A percentile compares a stretch with the other conserved stretches of the same genome.
Conservation (phyloP, 2,113 vertebrate genomes). For the Chaenogobius annularis region DNA sequence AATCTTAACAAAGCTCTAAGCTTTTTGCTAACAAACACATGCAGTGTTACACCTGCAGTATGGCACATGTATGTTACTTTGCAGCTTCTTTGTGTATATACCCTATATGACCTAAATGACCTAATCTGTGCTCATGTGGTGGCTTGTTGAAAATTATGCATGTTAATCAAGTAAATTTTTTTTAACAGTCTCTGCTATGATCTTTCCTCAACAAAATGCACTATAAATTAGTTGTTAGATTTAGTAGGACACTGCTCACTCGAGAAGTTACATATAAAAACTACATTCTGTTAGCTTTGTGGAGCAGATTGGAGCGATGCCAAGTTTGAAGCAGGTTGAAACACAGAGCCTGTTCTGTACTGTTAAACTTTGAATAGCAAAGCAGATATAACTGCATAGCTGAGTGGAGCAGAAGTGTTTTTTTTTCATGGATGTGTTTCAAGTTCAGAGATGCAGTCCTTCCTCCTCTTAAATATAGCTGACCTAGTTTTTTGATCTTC, state of each 20-base stretch:
- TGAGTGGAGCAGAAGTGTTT: slow-evolving; percentile 35
- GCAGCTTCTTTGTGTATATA: background rate
- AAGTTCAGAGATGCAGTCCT: slow-evolving; percentile 50
- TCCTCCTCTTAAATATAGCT: slow-evolving; percentile 63
- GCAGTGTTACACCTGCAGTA: background rate
- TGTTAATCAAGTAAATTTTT: slow-evolving; percentile 18
- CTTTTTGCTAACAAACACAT: too few relatives aligned
- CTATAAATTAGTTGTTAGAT: slow-evolving; percentile 63
- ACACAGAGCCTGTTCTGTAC: background rate
- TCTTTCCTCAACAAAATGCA: slow-evolving; percentile 60
- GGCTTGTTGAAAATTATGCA: slow-evolving; percentile 2
- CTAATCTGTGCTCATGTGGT: slow-evolving; percentile 7
- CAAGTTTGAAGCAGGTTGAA: slow-evolving; percentile 12
- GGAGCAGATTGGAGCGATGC: slow-evolving; percentile 6
- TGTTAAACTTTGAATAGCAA: slow-evolving; percentile 8
- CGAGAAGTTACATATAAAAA: slow-evolving; percentile 37
- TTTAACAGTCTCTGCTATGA: slow-evolving; percentile 50
- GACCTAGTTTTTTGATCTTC: slow-evolving; percentile 68
- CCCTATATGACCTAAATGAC: background rate
- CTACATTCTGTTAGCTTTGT: slow-evolving; percentile 8
- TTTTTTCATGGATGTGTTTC: slow-evolving; percentile 37
- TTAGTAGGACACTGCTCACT: slow-evolving; percentile 51
- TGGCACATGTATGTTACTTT: background rate
- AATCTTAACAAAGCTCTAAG: too few relatives aligned
- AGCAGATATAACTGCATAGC: slow-evolving; percentile 31